These are phyloP conservation scores for Pimephales promelas DNA, from an alignment of 2,113 vertebrate species.

Conservation along the genomic window DNA sequence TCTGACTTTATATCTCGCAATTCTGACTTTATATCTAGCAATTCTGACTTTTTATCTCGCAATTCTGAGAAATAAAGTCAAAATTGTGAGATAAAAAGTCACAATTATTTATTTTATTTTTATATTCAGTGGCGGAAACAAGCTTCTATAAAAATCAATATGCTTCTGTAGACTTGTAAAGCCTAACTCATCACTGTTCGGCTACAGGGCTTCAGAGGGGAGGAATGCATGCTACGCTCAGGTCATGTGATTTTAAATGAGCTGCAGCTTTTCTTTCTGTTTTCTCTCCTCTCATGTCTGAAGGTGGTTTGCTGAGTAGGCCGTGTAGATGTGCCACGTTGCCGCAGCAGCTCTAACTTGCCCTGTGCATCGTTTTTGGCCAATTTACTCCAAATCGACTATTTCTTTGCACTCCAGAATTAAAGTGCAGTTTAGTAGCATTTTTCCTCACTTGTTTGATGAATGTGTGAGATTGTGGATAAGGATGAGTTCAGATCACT, in stretches of 20 bases:
- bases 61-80: too few species aligned
- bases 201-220: slow-evolving; percentile 2
- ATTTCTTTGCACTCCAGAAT: background rate
- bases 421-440: background rate
- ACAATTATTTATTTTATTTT: too few species aligned
- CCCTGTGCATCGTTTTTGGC: background rate
- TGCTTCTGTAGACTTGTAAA: background rate
- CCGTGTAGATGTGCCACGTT: slow-evolving; percentile 20
- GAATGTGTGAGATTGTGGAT: background rate
- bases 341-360: background rate
- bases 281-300: slow-evolving; percentile 9
- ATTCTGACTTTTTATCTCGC: too few species aligned
- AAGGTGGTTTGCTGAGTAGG: slow-evolving; percentile 15
- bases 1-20: too few species aligned
- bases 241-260: slow-evolving; percentile 61
- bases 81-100: too few species aligned
- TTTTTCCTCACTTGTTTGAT: background rate
- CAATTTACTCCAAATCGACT: background rate
- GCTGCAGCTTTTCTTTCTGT: slow-evolving; percentile 57
- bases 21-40: too few species aligned
- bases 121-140: too few species aligned
- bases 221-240: slow-evolving; percentile 31
- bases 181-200: background rate
- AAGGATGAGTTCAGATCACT: background rate
- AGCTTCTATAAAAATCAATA: too few species aligned